Evolutionary conservation across 2,113 vertebrate species (phyloP).

Genomic region (Nothoprocta perdicaria): DNA sequence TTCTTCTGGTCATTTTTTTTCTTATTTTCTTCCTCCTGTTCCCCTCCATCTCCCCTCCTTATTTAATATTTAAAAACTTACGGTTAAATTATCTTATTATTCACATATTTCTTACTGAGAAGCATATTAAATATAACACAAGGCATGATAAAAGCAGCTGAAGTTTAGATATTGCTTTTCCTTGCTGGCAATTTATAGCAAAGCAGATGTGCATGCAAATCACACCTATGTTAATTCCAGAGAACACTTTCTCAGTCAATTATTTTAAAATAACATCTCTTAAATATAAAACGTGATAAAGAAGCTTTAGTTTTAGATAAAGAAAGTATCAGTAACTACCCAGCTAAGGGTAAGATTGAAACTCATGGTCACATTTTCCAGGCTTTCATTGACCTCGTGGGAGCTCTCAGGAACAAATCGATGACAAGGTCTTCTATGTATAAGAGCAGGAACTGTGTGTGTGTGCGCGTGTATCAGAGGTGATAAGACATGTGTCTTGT

Average conservation of each 20-base stretch:
- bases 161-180: conserved; percentile 36
- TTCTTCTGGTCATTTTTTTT: background rate
- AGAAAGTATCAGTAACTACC: conserved; percentile 54
- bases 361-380: conserved; percentile 60
- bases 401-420: conserved; percentile 70
- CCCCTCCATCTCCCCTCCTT: background rate
- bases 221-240: conserved; percentile 59
- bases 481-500: background rate
- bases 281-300: conserved; percentile 63
- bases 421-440: conserved; percentile 23
- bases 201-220: conserved; percentile 69
- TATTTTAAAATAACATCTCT: conserved; percentile 69
- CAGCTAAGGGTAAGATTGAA: conserved; percentile 63
- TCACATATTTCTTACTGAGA: background rate
- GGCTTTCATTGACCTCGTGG: conserved; percentile 61
- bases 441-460: conserved; percentile 8
- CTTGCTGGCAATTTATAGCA: conserved; percentile 58
- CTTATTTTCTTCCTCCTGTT: too few species aligned
- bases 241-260: conserved; percentile 56
- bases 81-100: background rate
- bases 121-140: background rate
- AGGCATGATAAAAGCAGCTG: conserved; percentile 32
- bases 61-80: background rate
- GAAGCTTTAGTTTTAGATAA: conserved; percentile 51
- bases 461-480: background rate